Conservation (phyloP, 2,113 vertebrate species). For the Myodes glareolus region DNA sequence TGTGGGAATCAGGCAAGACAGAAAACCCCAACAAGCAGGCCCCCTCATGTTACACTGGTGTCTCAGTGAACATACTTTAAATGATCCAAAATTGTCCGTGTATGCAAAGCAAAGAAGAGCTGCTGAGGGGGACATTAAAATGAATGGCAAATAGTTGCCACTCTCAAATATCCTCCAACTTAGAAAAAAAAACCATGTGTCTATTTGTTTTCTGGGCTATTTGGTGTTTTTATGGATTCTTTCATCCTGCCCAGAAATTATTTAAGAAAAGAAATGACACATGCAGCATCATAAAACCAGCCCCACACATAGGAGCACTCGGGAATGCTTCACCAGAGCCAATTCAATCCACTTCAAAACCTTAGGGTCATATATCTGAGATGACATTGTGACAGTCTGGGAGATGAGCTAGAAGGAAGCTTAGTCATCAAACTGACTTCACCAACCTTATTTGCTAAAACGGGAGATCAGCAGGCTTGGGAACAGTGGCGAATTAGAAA, state of each 20-base stretch:
- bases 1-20: too few relatives aligned
- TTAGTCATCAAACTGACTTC: neutral
- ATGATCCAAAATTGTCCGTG: neutral
- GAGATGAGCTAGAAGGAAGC: neutral
- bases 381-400: neutral
- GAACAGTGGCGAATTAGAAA: neutral
- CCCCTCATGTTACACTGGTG: too few relatives aligned
- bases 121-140: neutral
- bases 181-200: neutral
- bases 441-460: neutral
- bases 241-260: constrained; percentile 39
- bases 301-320: neutral
- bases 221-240: neutral
- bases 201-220: neutral
- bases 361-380: neutral
- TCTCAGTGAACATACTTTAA: neutral
- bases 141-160: neutral
- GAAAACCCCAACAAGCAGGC: too few relatives aligned
- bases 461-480: neutral
- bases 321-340: neutral
- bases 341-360: neutral
- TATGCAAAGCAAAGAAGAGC: neutral
- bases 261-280: neutral
- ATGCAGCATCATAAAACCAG: neutral
- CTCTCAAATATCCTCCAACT: neutral